phyloP scores from a whole-genome alignment of 1,140 invertebrate genomes.

The Glomeris maerens region DNA sequence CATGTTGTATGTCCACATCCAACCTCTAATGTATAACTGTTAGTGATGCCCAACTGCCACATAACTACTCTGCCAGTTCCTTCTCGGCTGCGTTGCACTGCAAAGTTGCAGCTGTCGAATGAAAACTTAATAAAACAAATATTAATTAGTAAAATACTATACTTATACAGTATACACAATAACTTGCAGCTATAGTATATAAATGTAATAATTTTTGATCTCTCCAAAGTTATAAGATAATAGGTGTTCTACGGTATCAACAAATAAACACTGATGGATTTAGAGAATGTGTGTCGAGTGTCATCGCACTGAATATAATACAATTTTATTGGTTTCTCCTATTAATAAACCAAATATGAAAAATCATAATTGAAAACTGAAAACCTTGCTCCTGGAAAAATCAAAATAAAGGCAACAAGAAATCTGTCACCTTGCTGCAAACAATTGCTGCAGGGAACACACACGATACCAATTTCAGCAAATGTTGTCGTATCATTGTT shows the following conservation, averaged over 20 bases:
- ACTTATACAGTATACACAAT: constrained; percentile 3
- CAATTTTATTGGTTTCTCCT: too few species aligned
- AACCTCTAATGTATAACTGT: constrained; percentile 88
- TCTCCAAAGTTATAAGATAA: constrained; percentile 17
- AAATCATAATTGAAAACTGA: too few species aligned
- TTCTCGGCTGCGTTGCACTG: constrained; percentile 80
- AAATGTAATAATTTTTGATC: constrained; percentile 13
- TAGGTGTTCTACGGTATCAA: not conserved
- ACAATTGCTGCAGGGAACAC: too few species aligned
- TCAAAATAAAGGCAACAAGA: too few species aligned
- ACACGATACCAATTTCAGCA: too few species aligned
- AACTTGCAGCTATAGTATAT: not conserved
- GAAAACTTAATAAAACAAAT: constrained; percentile 81
- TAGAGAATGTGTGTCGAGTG: too few species aligned
- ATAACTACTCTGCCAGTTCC: constrained; percentile 82
- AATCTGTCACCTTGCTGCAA: too few species aligned
- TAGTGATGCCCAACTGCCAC: constrained; percentile 83
- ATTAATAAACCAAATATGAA: too few species aligned
- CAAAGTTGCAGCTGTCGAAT: constrained; percentile 85
- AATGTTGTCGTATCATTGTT: too few species aligned
- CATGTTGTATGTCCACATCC: constrained; percentile 81
- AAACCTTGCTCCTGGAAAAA: too few species aligned
- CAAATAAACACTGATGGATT: not conserved
- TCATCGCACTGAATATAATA: too few species aligned
- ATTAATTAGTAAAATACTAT: constrained; percentile 16